These are phyloP conservation scores for Erannis defoliaria DNA, from an alignment of 2,888 invertebrate genomes.

Conservation along the genomic window DNA sequence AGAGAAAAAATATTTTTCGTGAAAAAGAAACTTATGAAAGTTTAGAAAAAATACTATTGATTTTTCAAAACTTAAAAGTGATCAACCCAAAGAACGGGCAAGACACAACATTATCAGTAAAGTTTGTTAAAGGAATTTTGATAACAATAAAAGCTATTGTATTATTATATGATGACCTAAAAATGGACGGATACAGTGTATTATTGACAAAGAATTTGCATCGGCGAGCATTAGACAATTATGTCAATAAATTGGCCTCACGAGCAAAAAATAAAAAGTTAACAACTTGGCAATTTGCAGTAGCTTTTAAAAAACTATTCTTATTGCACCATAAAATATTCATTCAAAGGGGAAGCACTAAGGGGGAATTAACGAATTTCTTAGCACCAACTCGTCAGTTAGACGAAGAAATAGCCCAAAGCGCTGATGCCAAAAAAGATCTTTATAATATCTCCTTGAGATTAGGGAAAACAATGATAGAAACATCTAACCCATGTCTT, in stretches of 20 bases:
- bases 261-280: background rate
- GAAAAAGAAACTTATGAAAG: slow-evolving; percentile 6
- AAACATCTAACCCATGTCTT: background rate
- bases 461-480: background rate
- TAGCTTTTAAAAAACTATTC: slow-evolving; percentile 4
- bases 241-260: background rate
- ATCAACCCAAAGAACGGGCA: slow-evolving; percentile 1
- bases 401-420: background rate
- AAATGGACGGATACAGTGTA: slow-evolving; percentile 38
- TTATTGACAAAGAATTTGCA: slow-evolving; percentile 14
- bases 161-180: slow-evolving; percentile 39
- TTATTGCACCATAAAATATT: slow-evolving; percentile 1
- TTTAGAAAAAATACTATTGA: slow-evolving; percentile 9
- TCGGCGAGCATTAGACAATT: background rate
- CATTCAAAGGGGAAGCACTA: slow-evolving; percentile 1
- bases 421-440: background rate
- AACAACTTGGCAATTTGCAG: slow-evolving; percentile 13
- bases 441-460: background rate
- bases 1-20: slow-evolving; percentile 2
- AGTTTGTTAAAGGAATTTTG: slow-evolving; percentile 34
- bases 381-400: background rate
- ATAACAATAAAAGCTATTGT: slow-evolving; percentile 42
- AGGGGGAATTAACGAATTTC: slow-evolving; percentile 12
- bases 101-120: slow-evolving; percentile 12
- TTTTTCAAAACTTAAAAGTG: slow-evolving; percentile 18